These are phyloP conservation scores for Flexamia atlantica DNA, from an alignment of 2,888 invertebrate species.

Conservation along the genomic window DNA sequence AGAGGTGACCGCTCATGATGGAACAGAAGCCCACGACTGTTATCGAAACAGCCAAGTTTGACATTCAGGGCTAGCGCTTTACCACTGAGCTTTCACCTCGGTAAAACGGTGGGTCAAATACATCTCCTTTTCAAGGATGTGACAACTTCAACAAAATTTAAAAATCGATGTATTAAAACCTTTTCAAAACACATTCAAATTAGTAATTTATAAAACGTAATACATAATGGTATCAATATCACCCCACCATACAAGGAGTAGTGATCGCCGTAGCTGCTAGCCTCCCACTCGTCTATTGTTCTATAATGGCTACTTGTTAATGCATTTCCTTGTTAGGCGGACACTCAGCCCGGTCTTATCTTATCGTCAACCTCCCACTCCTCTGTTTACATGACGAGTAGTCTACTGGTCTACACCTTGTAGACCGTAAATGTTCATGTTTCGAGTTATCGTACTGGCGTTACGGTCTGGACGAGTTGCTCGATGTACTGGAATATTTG, in stretches of 20 bases:
- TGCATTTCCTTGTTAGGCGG: conserved; percentile 17
- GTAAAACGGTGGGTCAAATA: too few relatives aligned
- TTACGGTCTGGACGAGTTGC: background rate
- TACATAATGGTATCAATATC: background rate
- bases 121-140: too few relatives aligned
- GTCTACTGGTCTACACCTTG: background rate
- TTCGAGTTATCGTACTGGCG: background rate
- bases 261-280: background rate
- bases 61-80: too few relatives aligned
- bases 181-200: too few relatives aligned
- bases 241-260: background rate
- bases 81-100: too few relatives aligned
- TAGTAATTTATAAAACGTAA: too few relatives aligned
- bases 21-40: too few relatives aligned
- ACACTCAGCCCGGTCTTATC: conserved; percentile 3
- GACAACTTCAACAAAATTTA: too few relatives aligned
- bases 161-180: too few relatives aligned
- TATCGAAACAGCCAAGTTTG: too few relatives aligned
- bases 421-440: background rate
- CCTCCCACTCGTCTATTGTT: conserved; percentile 20
- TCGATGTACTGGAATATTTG: too few relatives aligned
- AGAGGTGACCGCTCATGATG: too few relatives aligned
- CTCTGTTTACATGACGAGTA: background rate
- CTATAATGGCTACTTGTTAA: conserved; percentile 15
- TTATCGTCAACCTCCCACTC: background rate